Conservation (phyloP, 2,888 invertebrate species). For the Stegana nigrithorax region DNA sequence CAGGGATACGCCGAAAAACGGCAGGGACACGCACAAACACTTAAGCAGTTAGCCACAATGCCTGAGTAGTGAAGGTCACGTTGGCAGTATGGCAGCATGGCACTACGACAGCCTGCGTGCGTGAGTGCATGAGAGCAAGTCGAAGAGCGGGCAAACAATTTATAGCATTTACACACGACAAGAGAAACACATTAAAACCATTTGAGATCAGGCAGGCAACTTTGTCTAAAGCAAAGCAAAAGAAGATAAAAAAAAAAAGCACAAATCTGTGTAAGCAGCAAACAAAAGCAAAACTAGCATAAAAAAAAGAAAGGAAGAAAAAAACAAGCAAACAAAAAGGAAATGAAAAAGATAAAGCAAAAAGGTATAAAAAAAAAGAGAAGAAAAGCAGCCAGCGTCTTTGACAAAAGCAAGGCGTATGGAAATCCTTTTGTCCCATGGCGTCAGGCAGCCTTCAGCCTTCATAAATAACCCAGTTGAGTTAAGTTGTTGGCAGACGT, state of each 20-base stretch:
- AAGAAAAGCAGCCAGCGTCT: neutral
- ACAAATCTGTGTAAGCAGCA: too few species aligned
- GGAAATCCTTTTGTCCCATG: conserved; percentile 10
- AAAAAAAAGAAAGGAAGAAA: too few species aligned
- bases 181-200: conserved; percentile 7
- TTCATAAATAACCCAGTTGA: conserved; percentile 2
- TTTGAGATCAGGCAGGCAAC: conserved; percentile 3
- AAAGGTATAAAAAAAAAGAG: neutral
- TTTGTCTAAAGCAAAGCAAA: neutral
- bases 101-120: too few species aligned
- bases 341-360: neutral
- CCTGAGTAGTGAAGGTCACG: too few species aligned
- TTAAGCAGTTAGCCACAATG: conserved; percentile 37
- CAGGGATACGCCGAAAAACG: too few species aligned
- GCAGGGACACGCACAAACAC: conserved; percentile 47
- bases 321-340: neutral
- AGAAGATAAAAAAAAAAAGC: neutral
- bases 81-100: too few species aligned
- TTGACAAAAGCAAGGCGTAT: neutral
- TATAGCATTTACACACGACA: conserved; percentile 6
- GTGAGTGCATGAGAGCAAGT: conserved; percentile 26
- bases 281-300: too few species aligned
- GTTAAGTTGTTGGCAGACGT: too few species aligned
- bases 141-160: too few species aligned
- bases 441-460: conserved; percentile 1